Evolutionary conservation across 2,888 invertebrate genomes (phyloP), one percentile per base, ranked within the genome.

Genomic region (Synanthedon formicaeformis): DNA sequence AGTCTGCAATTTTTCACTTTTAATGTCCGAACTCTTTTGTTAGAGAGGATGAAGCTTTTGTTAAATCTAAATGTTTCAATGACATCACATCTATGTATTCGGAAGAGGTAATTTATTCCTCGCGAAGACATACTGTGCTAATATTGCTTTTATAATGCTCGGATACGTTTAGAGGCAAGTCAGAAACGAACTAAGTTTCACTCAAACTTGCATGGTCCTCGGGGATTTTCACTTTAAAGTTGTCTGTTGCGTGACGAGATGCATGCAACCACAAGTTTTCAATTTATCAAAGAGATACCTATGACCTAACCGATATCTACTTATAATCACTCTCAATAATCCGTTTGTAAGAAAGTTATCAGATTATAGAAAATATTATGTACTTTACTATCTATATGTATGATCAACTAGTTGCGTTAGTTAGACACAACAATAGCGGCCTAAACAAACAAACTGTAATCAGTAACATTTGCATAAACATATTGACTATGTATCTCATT

Each of bases 201-300:
- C 64, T 62, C 66, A 71, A 81, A 81, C 77, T 78, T 77, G 78
- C 79, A 76, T 73, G 71, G 74, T 78, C 72, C 71, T 75, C 64
- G 73, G 69, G 75, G 79, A 74, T 79, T 79, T 79, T 76, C 75
- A 73, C 74, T 75, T 70, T 62, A 64, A 70, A 78, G 70, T 78
- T 77, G 64, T 67, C 68, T 71, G 71, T 76, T 73, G 77, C 79
- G 79, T 82, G 78, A 80, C 73, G 76, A 68, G 72, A 74, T 23
- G 0, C 23, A 74, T 73, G 73, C 74, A 69, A 75, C 73, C 64
- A 69, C 73, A 72, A 77, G 71, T 81, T 79, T 75, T 73, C 73
- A 76, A 74, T 79, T 79, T 78, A 75, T 73, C 69, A 68, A 63
- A 23, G 23, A 23, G 23, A 23, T 5, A 23, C 23, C 23, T 23